A percentile compares a stretch with the other conserved stretches of the same genome.
Conservation (phyloP, 2,113 vertebrate genomes). For the Notechis scutatus region DNA sequence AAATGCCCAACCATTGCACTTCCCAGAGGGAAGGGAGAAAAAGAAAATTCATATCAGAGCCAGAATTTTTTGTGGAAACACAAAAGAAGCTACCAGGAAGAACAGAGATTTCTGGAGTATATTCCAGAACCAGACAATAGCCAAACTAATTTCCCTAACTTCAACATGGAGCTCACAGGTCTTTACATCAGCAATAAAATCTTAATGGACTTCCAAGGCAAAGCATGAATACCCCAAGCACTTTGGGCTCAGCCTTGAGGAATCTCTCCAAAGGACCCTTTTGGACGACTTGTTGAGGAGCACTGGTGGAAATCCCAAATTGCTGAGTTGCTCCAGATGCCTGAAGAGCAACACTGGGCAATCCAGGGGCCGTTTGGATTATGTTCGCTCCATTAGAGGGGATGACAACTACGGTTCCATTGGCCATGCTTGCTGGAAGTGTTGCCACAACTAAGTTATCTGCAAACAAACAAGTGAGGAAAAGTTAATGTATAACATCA, state of each 20-base stretch:
- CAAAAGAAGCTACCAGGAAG: neutral
- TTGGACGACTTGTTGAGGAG: too few relatives aligned
- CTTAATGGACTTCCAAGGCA: too few relatives aligned
- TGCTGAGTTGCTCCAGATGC: too few relatives aligned
- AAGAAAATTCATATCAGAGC: neutral
- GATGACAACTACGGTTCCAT: neutral
- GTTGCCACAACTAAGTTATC: neutral
- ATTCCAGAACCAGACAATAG: neutral
- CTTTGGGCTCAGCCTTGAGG: too few relatives aligned
- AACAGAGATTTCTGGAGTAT: neutral
- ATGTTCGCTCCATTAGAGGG: too few relatives aligned
- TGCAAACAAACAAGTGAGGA: neutral
- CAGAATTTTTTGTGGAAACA: neutral
- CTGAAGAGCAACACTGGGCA: too few relatives aligned
- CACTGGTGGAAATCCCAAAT: too few relatives aligned
- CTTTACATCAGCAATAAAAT: too few relatives aligned
- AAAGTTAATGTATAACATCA: neutral
- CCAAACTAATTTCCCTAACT: neutral
- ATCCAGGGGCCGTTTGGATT: too few relatives aligned
- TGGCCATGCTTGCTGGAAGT: neutral
- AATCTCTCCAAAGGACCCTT: too few relatives aligned
- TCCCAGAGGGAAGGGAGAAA: neutral
- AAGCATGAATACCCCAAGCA: too few relatives aligned
- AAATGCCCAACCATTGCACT: neutral
- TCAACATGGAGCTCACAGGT: neutral